These are phyloP conservation scores for Fragum sueziense DNA, from an alignment of 2,888 invertebrate genomes.

Conservation along the genomic window DNA sequence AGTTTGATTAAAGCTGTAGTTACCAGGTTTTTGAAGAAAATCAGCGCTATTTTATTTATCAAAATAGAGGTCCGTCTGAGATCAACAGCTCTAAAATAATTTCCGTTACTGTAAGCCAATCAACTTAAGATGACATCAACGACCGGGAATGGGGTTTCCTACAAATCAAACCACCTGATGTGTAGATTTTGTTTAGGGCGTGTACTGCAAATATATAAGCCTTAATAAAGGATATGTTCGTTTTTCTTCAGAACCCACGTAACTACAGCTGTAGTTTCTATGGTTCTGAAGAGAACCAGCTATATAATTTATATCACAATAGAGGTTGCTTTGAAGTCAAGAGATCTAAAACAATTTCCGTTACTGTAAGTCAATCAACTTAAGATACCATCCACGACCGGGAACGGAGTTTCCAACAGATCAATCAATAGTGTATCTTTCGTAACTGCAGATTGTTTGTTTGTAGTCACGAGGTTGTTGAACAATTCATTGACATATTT, in stretches of 20 bases:
- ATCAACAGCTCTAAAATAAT: neutral
- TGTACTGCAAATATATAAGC: neutral
- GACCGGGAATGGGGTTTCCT: neutral
- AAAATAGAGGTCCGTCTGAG: too few relatives aligned
- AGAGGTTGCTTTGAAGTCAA: neutral
- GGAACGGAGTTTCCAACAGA: neutral
- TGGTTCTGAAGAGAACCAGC: neutral
- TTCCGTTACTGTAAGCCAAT: constrained; percentile 5
- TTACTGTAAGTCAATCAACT: constrained; percentile 3
- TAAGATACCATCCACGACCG: neutral
- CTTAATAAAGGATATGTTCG: neutral
- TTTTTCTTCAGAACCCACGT: too few relatives aligned
- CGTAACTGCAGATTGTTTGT: too few relatives aligned
- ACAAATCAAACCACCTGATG: too few relatives aligned
- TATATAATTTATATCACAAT: neutral
- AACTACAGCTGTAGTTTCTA: too few relatives aligned
- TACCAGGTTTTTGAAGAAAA: too few relatives aligned
- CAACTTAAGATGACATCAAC: neutral
- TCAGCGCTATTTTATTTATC: too few relatives aligned
- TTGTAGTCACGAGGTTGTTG: too few relatives aligned
- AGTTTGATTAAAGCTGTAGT: too few relatives aligned
- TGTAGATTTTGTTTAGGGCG: too few relatives aligned
- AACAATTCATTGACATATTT: too few relatives aligned
- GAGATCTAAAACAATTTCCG: constrained; percentile 10
- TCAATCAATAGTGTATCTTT: too few relatives aligned